Percentiles rank a stretch among this genome's conserved stretches.
phyloP scores from a whole-genome alignment of 2,888 invertebrate species.

The Eristalinus sepulchralis region DNA sequence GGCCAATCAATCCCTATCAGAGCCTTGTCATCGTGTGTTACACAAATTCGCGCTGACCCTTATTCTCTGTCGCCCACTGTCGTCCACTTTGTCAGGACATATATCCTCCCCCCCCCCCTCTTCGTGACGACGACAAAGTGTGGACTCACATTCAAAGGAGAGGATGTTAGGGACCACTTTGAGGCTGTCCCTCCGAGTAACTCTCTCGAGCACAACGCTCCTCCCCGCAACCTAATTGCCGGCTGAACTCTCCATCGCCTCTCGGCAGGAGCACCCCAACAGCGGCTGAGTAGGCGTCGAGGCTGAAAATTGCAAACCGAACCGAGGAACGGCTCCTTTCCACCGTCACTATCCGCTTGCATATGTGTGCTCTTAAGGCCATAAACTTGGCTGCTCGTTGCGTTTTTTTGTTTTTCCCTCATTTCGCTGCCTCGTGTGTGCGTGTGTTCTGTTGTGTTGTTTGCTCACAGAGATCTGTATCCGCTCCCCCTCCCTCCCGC shows the following conservation, averaged over 20 bases:
- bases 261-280: slow-evolving; percentile 23
- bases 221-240: slow-evolving; percentile 62
- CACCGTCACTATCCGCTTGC: neutral
- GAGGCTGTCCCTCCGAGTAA: slow-evolving; percentile 34
- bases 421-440: neutral
- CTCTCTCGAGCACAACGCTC: neutral
- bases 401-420: slow-evolving; percentile 8
- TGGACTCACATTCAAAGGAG: neutral
- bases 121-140: neutral
- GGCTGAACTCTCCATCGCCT: slow-evolving; percentile 57
- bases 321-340: neutral
- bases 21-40: neutral
- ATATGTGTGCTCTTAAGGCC: slow-evolving; percentile 54
- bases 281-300: slow-evolving; percentile 11
- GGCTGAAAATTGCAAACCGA: slow-evolving; percentile 27
- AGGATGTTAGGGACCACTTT: slow-evolving; percentile 37
- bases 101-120: neutral
- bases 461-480: slow-evolving; percentile 36
- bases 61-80: neutral
- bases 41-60: neutral
- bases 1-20: neutral
- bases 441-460: slow-evolving; percentile 26
- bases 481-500: neutral
- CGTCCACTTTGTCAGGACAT: slow-evolving; percentile 1
- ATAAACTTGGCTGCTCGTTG: slow-evolving; percentile 24